These are phyloP conservation scores for Kryptolebias ocellatus DNA, from an alignment of 2,797 vertebrate species.

Conservation along the genomic window DNA sequence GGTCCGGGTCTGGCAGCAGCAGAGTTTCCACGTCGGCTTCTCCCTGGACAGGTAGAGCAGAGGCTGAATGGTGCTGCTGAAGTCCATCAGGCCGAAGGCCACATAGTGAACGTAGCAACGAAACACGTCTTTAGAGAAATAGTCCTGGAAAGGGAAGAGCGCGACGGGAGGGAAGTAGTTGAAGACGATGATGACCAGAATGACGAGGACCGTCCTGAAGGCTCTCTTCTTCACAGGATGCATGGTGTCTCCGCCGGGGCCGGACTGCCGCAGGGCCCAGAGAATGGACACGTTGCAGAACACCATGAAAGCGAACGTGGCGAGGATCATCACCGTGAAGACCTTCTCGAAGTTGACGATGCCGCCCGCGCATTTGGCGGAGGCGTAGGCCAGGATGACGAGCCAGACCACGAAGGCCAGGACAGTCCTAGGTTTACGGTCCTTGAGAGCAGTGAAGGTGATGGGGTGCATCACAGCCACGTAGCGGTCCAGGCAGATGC, in stretches of 20 bases:
- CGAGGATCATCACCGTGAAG: constrained; percentile 78
- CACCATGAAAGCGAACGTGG: constrained; percentile 79
- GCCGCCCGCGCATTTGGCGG: constrained; percentile 65
- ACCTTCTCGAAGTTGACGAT: constrained; percentile 72
- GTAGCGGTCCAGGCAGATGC: constrained; percentile 85
- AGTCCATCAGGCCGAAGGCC: constrained; percentile 82
- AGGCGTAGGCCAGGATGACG: constrained; percentile 71
- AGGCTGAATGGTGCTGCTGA: constrained; percentile 85
- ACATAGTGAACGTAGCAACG: constrained; percentile 79
- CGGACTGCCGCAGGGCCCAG: constrained; percentile 66
- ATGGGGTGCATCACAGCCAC: constrained; percentile 82
- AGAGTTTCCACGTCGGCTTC: constrained; percentile 40
- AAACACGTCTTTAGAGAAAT: constrained; percentile 74
- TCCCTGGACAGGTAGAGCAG: constrained; percentile 81
- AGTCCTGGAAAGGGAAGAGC: constrained; percentile 79
- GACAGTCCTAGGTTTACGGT: constrained; percentile 63
- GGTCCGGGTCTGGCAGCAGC: constrained; percentile 37
- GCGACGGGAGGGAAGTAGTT: constrained; percentile 83
- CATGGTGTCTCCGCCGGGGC: constrained; percentile 76
- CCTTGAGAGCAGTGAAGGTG: constrained; percentile 79
- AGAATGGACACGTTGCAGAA: constrained; percentile 82
- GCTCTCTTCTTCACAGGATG: constrained; percentile 84
- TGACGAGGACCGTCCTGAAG: constrained; percentile 82
- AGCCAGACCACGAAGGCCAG: constrained; percentile 71
- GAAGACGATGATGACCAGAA: constrained; percentile 81